Conservation (phyloP, 2,888 invertebrate genomes). For the Eupsilia transversa region DNA sequence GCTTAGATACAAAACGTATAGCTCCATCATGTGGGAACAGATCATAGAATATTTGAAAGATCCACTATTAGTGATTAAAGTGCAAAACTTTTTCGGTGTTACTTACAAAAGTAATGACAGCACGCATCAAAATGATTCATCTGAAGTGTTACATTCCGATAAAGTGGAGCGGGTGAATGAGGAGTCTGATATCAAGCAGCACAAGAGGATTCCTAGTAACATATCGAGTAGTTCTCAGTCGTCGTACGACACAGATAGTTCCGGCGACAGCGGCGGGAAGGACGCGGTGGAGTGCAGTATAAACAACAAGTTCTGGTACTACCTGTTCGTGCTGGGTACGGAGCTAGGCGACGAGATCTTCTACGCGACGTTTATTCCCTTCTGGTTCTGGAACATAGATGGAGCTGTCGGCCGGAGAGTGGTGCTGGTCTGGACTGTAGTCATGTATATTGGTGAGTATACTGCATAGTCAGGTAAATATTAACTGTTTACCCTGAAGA, state of each 20-base stretch:
- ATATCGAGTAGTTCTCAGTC: constrained; percentile 84
- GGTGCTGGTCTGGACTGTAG: constrained; percentile 94
- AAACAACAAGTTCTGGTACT: constrained; percentile 95
- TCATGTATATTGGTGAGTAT: constrained; percentile 95
- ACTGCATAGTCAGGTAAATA: neutral
- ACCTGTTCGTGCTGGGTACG: constrained; percentile 95
- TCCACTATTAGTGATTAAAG: constrained; percentile 93
- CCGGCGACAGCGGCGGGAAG: constrained; percentile 78
- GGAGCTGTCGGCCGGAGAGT: constrained; percentile 96
- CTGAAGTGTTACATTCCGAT: constrained; percentile 78
- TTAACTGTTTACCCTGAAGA: neutral
- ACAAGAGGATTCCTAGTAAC: constrained; percentile 84
- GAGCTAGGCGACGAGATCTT: constrained; percentile 97
- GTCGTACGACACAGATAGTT: constrained; percentile 84
- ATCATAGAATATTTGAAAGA: constrained; percentile 93
- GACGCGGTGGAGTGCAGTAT: constrained; percentile 89
- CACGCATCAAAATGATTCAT: constrained; percentile 73
- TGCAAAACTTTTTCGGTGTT: constrained; percentile 95
- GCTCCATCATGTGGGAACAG: constrained; percentile 83
- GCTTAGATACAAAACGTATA: constrained; percentile 18
- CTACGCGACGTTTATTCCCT: constrained; percentile 97
- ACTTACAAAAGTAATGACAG: constrained; percentile 82
- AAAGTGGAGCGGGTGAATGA: constrained; percentile 75
- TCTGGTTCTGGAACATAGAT: constrained; percentile 98
- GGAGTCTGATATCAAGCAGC: constrained; percentile 77